Conservation (phyloP, 2,888 invertebrate genomes). For the Sphinx pinastri region DNA sequence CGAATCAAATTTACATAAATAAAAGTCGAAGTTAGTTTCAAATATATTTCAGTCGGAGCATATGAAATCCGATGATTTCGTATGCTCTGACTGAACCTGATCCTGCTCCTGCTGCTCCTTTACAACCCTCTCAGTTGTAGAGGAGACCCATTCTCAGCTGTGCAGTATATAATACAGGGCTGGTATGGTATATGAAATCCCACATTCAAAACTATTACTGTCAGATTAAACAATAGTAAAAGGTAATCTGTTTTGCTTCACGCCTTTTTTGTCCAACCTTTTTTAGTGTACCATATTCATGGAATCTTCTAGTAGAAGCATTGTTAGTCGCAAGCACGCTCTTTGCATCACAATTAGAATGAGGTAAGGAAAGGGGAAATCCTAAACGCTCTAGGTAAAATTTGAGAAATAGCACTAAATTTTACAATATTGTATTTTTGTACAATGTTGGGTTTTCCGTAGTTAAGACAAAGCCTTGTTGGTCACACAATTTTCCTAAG, state of each 20-base stretch:
- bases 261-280: not conserved
- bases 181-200: not conserved
- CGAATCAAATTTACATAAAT: too few species aligned
- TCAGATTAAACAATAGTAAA: not conserved
- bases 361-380: slow-evolving; percentile 9
- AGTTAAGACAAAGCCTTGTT: not conserved
- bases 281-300: slow-evolving; percentile 6
- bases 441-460: not conserved
- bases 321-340: slow-evolving; percentile 8
- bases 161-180: too few species aligned
- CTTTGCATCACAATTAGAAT: slow-evolving; percentile 14
- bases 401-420: not conserved
- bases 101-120: too few species aligned
- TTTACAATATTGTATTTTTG: not conserved
- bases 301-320: slow-evolving; percentile 17
- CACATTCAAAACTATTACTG: not conserved
- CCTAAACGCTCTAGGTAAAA: not conserved
- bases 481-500: not conserved
- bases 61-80: too few species aligned
- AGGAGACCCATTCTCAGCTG: too few species aligned
- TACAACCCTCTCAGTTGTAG: too few species aligned
- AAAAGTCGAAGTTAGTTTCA: too few species aligned
- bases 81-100: too few species aligned
- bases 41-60: too few species aligned
- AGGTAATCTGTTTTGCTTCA: slow-evolving; percentile 14